Evolutionary conservation across 2,888 invertebrate genomes (phyloP), one percentile per base, ranked within the genome.

Genomic region (Dione vanillae): DNA sequence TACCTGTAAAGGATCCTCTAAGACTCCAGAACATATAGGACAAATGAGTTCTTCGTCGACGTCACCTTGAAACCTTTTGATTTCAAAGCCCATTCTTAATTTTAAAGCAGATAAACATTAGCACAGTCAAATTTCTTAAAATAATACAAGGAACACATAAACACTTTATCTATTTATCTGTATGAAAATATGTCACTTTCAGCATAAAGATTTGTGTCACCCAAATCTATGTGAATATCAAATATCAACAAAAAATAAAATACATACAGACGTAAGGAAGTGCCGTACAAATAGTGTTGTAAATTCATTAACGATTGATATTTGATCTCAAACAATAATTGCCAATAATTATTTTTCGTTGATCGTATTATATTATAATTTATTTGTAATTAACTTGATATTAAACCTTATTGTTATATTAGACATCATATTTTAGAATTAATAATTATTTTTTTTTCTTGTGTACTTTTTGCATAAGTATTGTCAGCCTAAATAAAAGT

Each of bases 41-140:
- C 99, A 99, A 80, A 99, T 96, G 75, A 99, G 94, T 94, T 99
- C 99, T 94, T 99, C 99, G 91, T 99, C 99, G 78, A 99, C 98
- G 88, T 97, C 97, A 83, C 98, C 98, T 93, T 97, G 96, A 94
- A 99, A 99, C 85, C 99, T 95, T 91, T 96, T 96, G 81, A 98
- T 95, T 94, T 99, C 99, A 94, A 97, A 99, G 84, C 99, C 99
- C 99, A 99, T 99, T 83, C 77, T 81, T 84, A 80, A 78, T 82
- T 82, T 78, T 68, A 65, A 49, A 62, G 56, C 37, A 67, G 49
- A 66, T 58, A 69, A 61, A 68, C 71, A 73, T 71, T 73, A 65
- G 67, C 68, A 20, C 70, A 64, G 65, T 65, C 65, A 70, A 62
- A 54, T 51, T 65, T 70, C 27, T 65, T 27, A 37, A 37, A 52